These are phyloP conservation scores for Protonibea diacanthus DNA, from an alignment of 2,797 vertebrate genomes.

Conservation along the genomic window DNA sequence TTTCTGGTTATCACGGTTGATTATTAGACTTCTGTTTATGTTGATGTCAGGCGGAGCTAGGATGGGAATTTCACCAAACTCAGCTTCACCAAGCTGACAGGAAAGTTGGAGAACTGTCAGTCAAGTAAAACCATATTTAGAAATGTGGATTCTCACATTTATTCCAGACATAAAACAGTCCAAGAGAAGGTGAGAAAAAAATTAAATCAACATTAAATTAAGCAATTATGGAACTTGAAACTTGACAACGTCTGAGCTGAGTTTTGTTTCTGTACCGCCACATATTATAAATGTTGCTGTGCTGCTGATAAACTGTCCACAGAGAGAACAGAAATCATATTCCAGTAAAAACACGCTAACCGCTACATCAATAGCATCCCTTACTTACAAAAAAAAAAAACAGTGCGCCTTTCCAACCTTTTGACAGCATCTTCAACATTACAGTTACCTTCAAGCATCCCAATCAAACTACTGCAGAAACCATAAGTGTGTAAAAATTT, in stretches of 20 bases:
- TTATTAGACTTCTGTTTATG: neutral
- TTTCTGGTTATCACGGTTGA: neutral
- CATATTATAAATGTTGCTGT: conserved; percentile 5
- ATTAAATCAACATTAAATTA: neutral
- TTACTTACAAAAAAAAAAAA: conserved; percentile 14
- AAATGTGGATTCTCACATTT: neutral
- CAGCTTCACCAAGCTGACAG: no score
- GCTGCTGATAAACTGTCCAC: neutral
- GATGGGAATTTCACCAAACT: conserved; percentile 2
- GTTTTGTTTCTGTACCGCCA: neutral
- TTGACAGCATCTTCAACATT: conserved; percentile 66
- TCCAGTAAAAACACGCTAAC: conserved; percentile 60
- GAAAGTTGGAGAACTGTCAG: neutral
- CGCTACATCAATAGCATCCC: conserved; percentile 41
- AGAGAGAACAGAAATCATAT: conserved; percentile 38
- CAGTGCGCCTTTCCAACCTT: conserved; percentile 20
- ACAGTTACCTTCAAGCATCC: conserved; percentile 71
- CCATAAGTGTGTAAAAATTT: conserved; percentile 35
- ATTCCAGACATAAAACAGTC: neutral
- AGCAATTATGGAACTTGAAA: neutral
- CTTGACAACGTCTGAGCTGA: neutral
- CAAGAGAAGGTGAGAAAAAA: neutral
- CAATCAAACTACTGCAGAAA: conserved; percentile 42
- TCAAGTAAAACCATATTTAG: neutral
- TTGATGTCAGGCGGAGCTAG: neutral